Percentiles rank a stretch among this genome's conserved stretches.
Evolutionary conservation across 2,797 vertebrate species (phyloP).

Genomic region (Botia kubotai): DNA sequence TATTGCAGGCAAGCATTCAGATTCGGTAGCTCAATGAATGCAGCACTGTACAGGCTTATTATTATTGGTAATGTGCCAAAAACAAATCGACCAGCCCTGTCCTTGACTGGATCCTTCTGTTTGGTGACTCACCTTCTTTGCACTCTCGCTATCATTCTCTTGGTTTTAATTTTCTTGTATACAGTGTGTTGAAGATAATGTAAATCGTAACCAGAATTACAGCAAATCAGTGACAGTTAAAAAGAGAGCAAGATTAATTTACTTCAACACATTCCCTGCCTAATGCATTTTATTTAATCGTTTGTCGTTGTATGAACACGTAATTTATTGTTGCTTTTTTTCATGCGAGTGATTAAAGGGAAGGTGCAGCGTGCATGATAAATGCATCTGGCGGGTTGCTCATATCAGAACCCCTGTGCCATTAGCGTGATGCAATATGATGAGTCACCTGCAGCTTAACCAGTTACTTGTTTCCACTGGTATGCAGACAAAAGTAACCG

Average conservation of each 20-base stretch:
- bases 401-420: slow-evolving; percentile 47
- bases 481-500: background rate
- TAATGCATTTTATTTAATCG: slow-evolving; percentile 51
- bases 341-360: slow-evolving; percentile 52
- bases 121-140: slow-evolving; percentile 55
- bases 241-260: slow-evolving; percentile 44
- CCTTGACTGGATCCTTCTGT: slow-evolving; percentile 70
- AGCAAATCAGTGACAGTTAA: slow-evolving; percentile 9
- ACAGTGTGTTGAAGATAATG: slow-evolving; percentile 8
- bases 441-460: slow-evolving; percentile 44
- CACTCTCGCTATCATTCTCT: slow-evolving; percentile 26
- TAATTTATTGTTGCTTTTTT: slow-evolving; percentile 53
- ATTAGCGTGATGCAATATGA: slow-evolving; percentile 60
- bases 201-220: background rate
- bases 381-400: slow-evolving; percentile 46
- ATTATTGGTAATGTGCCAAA: slow-evolving; percentile 55
- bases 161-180: slow-evolving; percentile 25
- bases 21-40: slow-evolving; percentile 52
- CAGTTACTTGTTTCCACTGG: slow-evolving; percentile 8
- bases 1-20: slow-evolving; percentile 37
- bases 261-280: slow-evolving; percentile 36
- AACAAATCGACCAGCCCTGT: slow-evolving; percentile 49
- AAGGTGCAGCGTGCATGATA: slow-evolving; percentile 46
- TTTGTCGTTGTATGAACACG: slow-evolving; percentile 40
- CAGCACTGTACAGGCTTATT: slow-evolving; percentile 49